Base-by-base conservation (phyloP, 2,888 invertebrate genomes). In the Corbicula japonica region DNA sequence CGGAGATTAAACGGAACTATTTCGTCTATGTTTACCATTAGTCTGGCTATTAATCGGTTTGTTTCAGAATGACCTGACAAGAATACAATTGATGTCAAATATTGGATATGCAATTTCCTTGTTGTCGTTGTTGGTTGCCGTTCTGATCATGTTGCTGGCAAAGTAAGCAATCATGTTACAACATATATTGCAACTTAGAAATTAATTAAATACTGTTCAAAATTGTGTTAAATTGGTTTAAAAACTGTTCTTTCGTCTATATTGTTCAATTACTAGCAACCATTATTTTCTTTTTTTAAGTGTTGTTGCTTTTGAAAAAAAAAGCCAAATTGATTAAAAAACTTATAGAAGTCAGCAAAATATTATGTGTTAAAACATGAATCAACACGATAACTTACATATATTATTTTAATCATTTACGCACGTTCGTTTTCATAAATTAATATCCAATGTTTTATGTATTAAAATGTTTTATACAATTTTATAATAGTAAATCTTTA, bases 41-140 rank as follows among this genome's bases (percentile, higher is more conserved):
- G 12, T 56, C 4, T 32, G 21, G 18, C 12, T 10, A 26, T 30
- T 26, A 70, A 28, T 44, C 0, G 38, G 15, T 26, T 6, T 54
- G 34, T 74, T 84, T n/a, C 81, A 90, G 89, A 78, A 84, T 15
- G 88, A 88, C 54, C 58, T 89, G 50, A 76, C 83, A 12, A 74
- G 80, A 18, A 85, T 90, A 12, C 62, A 74, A 21, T 50, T 88
- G 15, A 85, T 90, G 74, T 82, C 83, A 61, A 87, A 86, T 52
- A 80, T 90, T n/a, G 91, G 91, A 4, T 91, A 91, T 70, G 89
- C 87, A 1, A 69, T 90, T 4, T 91, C 91, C 0, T 80, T 91
- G 10, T 83, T 83, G 21, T 86, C 90, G 1, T 85, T 91, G 0
- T 71, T 90, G 18, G 69, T 91, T 0, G 91, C 91, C 15, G 89